Evolutionary conservation across 2,113 vertebrate species (phyloP), one percentile per base, ranked within the genome.

Genomic region (Pomatorhinus ruficollis): DNA sequence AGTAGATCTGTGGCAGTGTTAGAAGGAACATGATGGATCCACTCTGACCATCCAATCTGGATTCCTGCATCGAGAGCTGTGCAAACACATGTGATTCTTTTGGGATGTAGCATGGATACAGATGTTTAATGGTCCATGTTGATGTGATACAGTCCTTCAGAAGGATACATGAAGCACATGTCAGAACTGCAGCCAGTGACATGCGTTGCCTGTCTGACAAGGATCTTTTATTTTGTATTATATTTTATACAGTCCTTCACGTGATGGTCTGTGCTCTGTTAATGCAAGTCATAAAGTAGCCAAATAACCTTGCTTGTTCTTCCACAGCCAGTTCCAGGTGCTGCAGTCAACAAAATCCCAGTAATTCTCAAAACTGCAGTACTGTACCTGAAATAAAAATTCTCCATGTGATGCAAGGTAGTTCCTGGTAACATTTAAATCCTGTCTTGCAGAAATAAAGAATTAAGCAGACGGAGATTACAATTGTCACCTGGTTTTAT

Each of bases 381-480:
- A 53, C 83, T 95, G 13, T 15, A 80, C 56, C 79, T 60, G 79
- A 83, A 83, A 81, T 86, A 77, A 89, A 80, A 94, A 33, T 53
- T 86, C 91, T 90, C 75, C 82, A n/a, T 77, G 82, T 93, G 40
- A 53, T 50, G 50, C 83, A 28, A 69, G 83, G 76, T 77, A 95
- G 95, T 81, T 96, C 45, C 77, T 60, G 79, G 94, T 93, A 90
- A 96, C 93, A n/a, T 42, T 88, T 87, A 85, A 93, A 93, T 95
- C 97, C 96, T 97, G 92, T 96, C 95, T 93, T 95, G 60, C 97
- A 95, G 95, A 95, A 97, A 70, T 81, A 82, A 95, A 96, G 83
- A 92, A n/a, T 94, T 97, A 83, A 97, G 95, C 87, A 87, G 92
- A 66, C 0, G 24, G 87, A 90, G 85, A 77, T 92, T 78, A 87